These are phyloP conservation scores for Heliconius eleuchia DNA, from an alignment of 1,140 invertebrate genomes.

Conservation along the genomic window DNA sequence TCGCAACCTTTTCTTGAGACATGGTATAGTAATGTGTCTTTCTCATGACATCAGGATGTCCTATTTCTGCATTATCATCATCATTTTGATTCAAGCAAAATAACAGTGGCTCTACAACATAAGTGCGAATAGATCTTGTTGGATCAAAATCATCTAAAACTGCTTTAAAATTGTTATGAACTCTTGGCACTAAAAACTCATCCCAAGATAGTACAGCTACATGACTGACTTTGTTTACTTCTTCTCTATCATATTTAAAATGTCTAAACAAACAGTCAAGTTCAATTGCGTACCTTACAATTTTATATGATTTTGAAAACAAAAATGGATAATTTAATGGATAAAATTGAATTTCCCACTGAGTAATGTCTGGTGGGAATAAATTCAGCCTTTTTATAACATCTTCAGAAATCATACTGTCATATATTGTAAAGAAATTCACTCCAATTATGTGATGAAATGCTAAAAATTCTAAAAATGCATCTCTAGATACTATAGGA, in stretches of 20 bases:
- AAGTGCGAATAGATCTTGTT: constrained; percentile 59
- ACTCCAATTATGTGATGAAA: constrained; percentile 82
- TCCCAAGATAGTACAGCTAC: constrained; percentile 83
- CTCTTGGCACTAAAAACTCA: constrained; percentile 84
- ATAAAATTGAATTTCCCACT: constrained; percentile 80
- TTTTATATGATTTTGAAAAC: constrained; percentile 72
- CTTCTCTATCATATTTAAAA: constrained; percentile 74
- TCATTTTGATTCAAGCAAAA: constrained; percentile 78
- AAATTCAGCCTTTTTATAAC: constrained; percentile 79
- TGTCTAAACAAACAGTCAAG: constrained; percentile 84
- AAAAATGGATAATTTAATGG: constrained; percentile 81
- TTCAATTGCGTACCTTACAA: constrained; percentile 81
- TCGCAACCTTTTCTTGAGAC: constrained; percentile 53
- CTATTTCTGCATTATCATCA: constrained; percentile 72
- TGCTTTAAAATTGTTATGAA: constrained; percentile 77
- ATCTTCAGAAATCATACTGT: constrained; percentile 81
- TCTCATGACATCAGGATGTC: constrained; percentile 74
- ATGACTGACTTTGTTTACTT: constrained; percentile 78
- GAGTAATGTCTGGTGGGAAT: constrained; percentile 78
- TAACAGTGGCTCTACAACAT: constrained; percentile 59
- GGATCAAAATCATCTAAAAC: constrained; percentile 72
- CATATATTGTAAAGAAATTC: constrained; percentile 82
- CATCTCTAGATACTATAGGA: constrained; percentile 76
- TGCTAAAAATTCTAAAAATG: constrained; percentile 82
- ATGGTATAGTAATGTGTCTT: constrained; percentile 77